These are phyloP conservation scores for Chamaea fasciata DNA, from an alignment of 2,113 vertebrate genomes.

Conservation along the genomic window DNA sequence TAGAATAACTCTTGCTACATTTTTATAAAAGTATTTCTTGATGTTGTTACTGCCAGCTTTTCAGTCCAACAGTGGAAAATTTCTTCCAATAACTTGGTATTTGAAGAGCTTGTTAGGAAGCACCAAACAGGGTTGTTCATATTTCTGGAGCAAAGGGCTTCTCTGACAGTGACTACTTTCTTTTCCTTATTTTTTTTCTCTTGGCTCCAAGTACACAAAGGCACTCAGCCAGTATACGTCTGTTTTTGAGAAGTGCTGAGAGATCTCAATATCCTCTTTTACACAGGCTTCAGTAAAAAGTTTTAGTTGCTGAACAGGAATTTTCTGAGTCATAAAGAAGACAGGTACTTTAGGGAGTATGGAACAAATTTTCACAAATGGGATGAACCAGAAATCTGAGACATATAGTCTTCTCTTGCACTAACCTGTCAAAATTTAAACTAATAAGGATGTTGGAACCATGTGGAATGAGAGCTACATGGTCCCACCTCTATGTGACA, in stretches of 20 bases:
- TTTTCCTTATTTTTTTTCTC: not conserved
- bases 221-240: fast-evolving
- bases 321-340: not conserved
- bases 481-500: not conserved
- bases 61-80: not conserved
- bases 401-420: not conserved
- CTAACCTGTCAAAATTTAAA: not conserved
- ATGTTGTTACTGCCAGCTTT: not conserved
- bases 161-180: not conserved
- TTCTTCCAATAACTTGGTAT: not conserved
- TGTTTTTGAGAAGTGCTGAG: not conserved
- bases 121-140: not conserved
- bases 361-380: not conserved
- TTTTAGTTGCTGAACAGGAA: not conserved
- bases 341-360: not conserved
- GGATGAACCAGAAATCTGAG: not conserved
- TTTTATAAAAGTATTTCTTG: not conserved
- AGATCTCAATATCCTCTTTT: not conserved
- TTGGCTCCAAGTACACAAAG: not conserved
- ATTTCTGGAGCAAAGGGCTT: not conserved
- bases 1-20: not conserved
- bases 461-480: not conserved
- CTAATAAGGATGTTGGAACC: not conserved
- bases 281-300: not conserved
- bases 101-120: not conserved